Percentiles rank a stretch among this genome's conserved stretches.
Conservation (phyloP, 2,113 vertebrate genomes). For the Tichodroma muraria region DNA sequence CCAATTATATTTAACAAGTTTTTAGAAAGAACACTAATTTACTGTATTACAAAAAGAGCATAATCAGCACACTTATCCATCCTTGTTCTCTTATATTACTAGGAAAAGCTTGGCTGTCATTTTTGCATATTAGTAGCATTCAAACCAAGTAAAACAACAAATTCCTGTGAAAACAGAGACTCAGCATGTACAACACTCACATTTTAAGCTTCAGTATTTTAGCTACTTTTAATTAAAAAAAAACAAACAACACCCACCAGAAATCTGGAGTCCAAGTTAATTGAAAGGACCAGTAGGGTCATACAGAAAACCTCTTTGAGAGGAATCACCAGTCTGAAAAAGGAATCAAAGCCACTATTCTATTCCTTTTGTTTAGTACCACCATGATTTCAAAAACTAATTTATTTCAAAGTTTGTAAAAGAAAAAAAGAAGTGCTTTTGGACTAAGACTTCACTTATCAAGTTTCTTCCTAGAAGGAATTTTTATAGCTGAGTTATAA, state of each 20-base stretch:
- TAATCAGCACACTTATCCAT: not conserved
- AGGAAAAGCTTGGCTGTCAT: not conserved
- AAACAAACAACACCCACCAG: not conserved
- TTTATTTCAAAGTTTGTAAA: constrained; percentile 11
- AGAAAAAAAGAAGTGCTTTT: not conserved
- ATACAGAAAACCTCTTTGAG: not conserved
- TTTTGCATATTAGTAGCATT: not conserved
- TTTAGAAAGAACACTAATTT: not conserved
- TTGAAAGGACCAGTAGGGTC: not conserved
- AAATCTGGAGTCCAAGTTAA: not conserved
- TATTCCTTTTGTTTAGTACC: not conserved
- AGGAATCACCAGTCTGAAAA: not conserved
- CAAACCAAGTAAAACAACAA: not conserved
- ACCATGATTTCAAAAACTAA: not conserved
- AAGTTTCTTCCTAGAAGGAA: constrained; percentile 29
- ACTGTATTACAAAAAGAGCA: not conserved
- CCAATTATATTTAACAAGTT: not conserved
- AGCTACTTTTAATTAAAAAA: not conserved
- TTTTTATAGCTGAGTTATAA: constrained; percentile 52
- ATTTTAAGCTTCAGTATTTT: not conserved
- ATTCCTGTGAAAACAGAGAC: not conserved
- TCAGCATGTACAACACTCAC: not conserved
- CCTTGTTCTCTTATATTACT: not conserved
- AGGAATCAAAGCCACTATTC: not conserved
- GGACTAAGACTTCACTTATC: not conserved